Evolutionary conservation across 2,888 invertebrate genomes (phyloP).

Genomic region (Chalcosyrphus nemorum): DNA sequence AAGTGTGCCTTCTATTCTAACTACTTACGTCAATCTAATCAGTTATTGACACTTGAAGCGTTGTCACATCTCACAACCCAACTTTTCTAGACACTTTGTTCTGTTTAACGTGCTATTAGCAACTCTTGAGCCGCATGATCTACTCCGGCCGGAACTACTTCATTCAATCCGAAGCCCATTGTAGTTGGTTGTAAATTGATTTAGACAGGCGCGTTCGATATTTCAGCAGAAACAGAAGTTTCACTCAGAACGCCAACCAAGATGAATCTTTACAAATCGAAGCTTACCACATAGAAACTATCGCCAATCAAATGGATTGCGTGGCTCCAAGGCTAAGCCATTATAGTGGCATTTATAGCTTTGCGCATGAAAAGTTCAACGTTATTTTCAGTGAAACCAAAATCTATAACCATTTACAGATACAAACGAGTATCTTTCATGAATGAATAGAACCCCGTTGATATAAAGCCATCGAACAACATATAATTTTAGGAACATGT

Average conservation of each 20-base stretch:
- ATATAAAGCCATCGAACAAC: background rate
- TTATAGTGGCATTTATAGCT: slow-evolving; percentile 10
- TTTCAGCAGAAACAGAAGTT: slow-evolving; percentile 4
- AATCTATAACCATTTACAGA: background rate
- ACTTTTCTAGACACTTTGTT: background rate
- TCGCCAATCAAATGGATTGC: too few relatives aligned
- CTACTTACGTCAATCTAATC: slow-evolving; percentile 9
- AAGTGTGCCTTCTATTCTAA: slow-evolving; percentile 12
- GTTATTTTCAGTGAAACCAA: slow-evolving; percentile 4
- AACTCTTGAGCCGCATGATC: background rate
- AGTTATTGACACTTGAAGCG: slow-evolving; percentile 2
- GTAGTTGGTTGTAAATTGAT: background rate
- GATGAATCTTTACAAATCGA: slow-evolving; percentile 6
- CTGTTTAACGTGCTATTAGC: slow-evolving; percentile 38
- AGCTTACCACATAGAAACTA: too few relatives aligned
- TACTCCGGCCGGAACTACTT: slow-evolving; percentile 30
- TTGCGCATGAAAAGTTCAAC: slow-evolving; percentile 29
- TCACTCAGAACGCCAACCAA: slow-evolving; percentile 7
- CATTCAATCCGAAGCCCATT: slow-evolving; percentile 2
- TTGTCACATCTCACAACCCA: background rate
- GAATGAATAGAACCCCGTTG: background rate
- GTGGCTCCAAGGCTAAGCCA: slow-evolving; percentile 6
- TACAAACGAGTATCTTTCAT: slow-evolving; percentile 18
- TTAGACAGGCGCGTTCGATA: background rate
- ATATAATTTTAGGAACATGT: background rate